Conservation (phyloP, 2,797 vertebrate genomes). For the Falco cherrug region DNA sequence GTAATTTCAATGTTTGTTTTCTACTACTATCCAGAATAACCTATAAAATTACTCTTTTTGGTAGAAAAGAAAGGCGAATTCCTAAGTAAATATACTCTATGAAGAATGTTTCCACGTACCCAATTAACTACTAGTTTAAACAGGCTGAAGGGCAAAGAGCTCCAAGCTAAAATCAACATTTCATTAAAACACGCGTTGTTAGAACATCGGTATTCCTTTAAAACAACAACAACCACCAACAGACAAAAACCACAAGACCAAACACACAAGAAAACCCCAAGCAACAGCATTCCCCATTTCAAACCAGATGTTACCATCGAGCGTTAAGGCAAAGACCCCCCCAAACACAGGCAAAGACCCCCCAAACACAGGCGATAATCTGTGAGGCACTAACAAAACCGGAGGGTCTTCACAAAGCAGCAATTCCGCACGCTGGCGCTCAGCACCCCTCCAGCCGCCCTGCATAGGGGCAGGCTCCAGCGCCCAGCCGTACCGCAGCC, state of each 20-base stretch:
- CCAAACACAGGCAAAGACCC: no score
- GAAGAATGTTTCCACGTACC: neutral
- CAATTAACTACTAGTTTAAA: slow-evolving; percentile 10
- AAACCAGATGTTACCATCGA: neutral
- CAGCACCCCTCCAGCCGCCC: neutral
- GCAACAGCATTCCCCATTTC: fast-evolving
- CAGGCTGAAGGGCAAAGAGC: slow-evolving; percentile 72
- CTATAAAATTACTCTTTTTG: neutral
- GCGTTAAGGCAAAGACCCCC: neutral
- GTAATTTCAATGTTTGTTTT: neutral
- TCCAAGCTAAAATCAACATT: slow-evolving; percentile 9
- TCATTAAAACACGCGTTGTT: neutral
- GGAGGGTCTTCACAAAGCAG: neutral
- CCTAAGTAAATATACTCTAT: neutral
- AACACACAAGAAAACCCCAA: neutral
- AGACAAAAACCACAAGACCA: neutral
- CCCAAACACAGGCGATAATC: neutral
- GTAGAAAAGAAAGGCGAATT: neutral
- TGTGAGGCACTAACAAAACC: neutral
- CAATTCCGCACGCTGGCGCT: fast-evolving
- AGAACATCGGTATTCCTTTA: neutral
- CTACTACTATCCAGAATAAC: neutral
- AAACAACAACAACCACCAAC: neutral
- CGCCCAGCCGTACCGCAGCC: no score
- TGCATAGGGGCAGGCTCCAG: neutral